Evolutionary conservation across 2,888 invertebrate species (phyloP).

Genomic region (Teinopalpus imperialis): DNA sequence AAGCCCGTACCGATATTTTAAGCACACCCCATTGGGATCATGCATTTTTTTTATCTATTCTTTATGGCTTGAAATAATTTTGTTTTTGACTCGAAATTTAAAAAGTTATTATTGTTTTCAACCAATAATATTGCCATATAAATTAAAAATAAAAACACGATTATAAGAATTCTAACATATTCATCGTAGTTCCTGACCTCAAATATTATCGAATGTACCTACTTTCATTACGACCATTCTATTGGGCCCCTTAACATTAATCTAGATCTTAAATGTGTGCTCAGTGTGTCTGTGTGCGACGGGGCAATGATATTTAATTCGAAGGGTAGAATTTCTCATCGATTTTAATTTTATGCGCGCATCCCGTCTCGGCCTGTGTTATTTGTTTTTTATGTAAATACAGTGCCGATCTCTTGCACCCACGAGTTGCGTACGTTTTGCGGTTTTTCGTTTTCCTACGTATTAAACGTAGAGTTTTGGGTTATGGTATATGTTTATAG

Average conservation of each 20-base stretch:
- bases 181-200: not conserved
- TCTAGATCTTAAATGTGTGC: conserved; percentile 57
- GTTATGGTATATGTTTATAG: not conserved
- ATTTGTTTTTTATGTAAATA: conserved; percentile 82
- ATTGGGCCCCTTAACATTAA: conserved; percentile 58
- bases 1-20: conserved; percentile 75
- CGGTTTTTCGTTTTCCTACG: conserved; percentile 61
- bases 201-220: not conserved
- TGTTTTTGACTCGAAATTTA: conserved; percentile 2
- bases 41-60: conserved; percentile 61
- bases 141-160: not conserved
- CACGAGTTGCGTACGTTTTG: conserved; percentile 68
- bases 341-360: conserved; percentile 82
- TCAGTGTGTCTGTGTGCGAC: conserved; percentile 50
- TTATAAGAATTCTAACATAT: not conserved
- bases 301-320: conserved; percentile 79
- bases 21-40: conserved; percentile 75
- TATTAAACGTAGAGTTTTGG: conserved; percentile 37
- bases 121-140: not conserved
- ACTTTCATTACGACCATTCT: conserved; percentile 20
- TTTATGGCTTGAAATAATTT: conserved; percentile 62
- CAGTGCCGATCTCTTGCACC: conserved; percentile 64
- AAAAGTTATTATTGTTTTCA: conserved; percentile 9
- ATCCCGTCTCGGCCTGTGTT: conserved; percentile 74
- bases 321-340: conserved; percentile 79